phyloP scores from a whole-genome alignment of 2,888 invertebrate species.

The Galerucella calmariensis region DNA sequence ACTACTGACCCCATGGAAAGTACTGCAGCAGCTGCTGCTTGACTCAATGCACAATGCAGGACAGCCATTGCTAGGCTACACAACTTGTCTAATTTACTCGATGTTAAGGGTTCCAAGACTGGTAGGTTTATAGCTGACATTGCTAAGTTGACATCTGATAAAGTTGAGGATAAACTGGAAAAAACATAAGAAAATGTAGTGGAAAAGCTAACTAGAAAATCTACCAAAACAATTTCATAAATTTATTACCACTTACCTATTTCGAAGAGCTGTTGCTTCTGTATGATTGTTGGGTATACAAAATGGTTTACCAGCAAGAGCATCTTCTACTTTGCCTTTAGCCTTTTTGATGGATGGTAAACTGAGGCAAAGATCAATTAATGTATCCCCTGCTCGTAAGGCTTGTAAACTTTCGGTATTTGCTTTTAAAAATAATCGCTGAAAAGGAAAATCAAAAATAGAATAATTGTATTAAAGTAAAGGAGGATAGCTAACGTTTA shows the following conservation, averaged over 20 bases:
- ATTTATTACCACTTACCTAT: conserved; percentile 63
- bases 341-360: conserved; percentile 77
- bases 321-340: conserved; percentile 72
- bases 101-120: conserved; percentile 87
- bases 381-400: conserved; percentile 82
- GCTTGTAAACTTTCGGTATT: conserved; percentile 84
- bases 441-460: conserved; percentile 50
- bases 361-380: conserved; percentile 84
- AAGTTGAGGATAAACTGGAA: conserved; percentile 79
- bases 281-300: conserved; percentile 75
- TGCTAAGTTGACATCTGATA: conserved; percentile 86
- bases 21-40: conserved; percentile 72
- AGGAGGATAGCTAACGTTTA: conserved; percentile 61
- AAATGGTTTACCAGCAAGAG: conserved; percentile 74
- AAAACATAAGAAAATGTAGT: no score
- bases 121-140: conserved; percentile 87
- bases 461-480: conserved; percentile 5
- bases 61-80: conserved; percentile 86
- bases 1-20: conserved; percentile 70
- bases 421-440: conserved; percentile 83
- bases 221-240: neutral
- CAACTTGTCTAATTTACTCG: conserved; percentile 83
- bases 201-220: no score
- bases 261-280: conserved; percentile 77
- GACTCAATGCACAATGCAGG: conserved; percentile 82